Evolutionary conservation across 2,113 vertebrate genomes (phyloP).

Genomic region (Chauna torquata): DNA sequence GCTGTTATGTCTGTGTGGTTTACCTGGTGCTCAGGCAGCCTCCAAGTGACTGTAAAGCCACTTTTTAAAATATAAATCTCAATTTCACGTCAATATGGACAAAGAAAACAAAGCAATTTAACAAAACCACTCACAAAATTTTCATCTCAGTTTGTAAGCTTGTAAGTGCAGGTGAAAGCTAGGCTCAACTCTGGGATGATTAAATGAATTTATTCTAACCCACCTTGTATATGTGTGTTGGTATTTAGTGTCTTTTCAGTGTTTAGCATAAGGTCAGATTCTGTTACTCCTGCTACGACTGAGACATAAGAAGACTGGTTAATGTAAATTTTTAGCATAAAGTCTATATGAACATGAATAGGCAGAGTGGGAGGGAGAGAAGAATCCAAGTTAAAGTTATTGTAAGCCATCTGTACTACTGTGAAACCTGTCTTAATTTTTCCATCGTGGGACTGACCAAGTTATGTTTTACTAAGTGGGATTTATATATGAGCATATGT

Average conservation of each 20-base stretch:
- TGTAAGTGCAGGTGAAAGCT: background rate
- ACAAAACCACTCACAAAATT: background rate
- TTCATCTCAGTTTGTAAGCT: background rate
- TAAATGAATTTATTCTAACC: background rate
- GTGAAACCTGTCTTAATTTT: background rate
- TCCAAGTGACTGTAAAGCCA: background rate
- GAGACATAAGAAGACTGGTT: background rate
- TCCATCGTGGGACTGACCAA: background rate
- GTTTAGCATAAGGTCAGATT: background rate
- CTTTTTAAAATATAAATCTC: constrained; percentile 46
- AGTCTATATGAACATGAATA: background rate
- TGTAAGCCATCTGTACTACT: background rate
- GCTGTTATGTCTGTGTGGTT: background rate
- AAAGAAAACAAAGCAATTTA: constrained; percentile 19
- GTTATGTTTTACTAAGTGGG: background rate
- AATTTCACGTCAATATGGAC: constrained; percentile 41
- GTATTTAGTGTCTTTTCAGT: background rate
- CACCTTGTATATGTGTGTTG: fast-evolving
- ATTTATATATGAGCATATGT: background rate
- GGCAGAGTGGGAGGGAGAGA: background rate
- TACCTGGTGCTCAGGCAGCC: constrained; percentile 21
- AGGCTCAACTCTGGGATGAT: background rate
- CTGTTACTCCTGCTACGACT: background rate
- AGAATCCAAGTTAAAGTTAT: background rate
- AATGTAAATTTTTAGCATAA: background rate